Conservation (phyloP, 1,140 invertebrate species). For the Drosophila pruinosa region DNA sequence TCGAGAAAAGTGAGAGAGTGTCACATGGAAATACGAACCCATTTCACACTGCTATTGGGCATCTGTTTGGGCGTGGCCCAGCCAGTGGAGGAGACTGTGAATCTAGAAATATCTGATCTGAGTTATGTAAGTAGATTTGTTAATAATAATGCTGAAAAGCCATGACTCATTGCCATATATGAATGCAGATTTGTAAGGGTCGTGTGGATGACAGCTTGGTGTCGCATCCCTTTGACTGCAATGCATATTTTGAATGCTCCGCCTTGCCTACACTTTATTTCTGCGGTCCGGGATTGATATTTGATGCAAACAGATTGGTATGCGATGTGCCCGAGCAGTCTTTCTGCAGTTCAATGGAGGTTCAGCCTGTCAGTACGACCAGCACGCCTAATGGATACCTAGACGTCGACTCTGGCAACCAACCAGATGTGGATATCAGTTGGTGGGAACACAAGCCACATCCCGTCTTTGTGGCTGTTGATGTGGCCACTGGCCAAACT, state of each 20-base stretch:
- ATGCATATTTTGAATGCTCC: constrained; percentile 57
- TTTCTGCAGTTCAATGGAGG: constrained; percentile 24
- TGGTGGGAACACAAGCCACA: constrained; percentile 52
- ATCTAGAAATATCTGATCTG: constrained; percentile 35
- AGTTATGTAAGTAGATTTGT: constrained; percentile 46
- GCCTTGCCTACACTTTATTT: constrained; percentile 42
- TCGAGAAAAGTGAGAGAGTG: background rate
- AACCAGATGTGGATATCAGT: constrained; percentile 1
- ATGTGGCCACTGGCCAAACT: constrained; percentile 51
- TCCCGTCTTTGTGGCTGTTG: constrained; percentile 60
- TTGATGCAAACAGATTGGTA: constrained; percentile 25
- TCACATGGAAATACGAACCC: constrained; percentile 16
- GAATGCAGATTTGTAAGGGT: constrained; percentile 54
- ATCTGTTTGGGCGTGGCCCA: constrained; percentile 33
- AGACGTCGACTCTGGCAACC: background rate
- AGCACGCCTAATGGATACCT: background rate
- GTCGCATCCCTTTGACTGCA: constrained; percentile 61
- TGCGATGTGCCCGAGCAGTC: constrained; percentile 58
- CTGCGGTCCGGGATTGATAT: constrained; percentile 55
- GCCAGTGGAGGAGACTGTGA: constrained; percentile 11
- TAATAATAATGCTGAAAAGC: accelerated
- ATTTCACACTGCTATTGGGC: constrained; percentile 51
- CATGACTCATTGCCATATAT: too few relatives aligned
- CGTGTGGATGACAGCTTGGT: constrained; percentile 40
- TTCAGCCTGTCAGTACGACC: background rate